Evolutionary conservation across 2,113 vertebrate genomes (phyloP), one percentile per base, ranked within the genome.

Genomic region (Plectropomus leopardus): DNA sequence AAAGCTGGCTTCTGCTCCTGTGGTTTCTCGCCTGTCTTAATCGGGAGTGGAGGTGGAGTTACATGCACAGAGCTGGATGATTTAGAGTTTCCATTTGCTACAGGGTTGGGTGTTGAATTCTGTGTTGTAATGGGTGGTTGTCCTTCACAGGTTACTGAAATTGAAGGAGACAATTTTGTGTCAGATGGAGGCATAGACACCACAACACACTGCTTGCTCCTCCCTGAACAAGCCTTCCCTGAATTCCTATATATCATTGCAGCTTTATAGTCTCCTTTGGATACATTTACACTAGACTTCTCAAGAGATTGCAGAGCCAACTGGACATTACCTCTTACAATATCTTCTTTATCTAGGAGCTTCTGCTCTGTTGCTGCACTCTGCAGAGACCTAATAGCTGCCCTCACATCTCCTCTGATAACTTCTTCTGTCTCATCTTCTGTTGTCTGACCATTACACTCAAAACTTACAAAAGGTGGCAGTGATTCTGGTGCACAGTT

Each of bases 101-200:
- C 80, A 34, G 83, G 78, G 76, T 83, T 70, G 80, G 76, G 51
- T 84, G 94, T 51, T 55, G 91, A 85, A 57, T 90, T 94, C 55
- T 83, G 71, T 82, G 92, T 68, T 88, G 90, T 26, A 65, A 90
- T 72, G 88, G 86, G 17, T 92, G 92, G 76, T 44, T 89, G 88
- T 85, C 87, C 94, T 90, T 95, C 95, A 48, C 93, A 92, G 86
- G 91, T 97, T 96, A 98, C 96, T 97, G 97, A 96, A 98, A 95
- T 97, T 97, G 97, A 93, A 96, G 96, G 94, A 97, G 95, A 96
- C 95, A 96, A 96, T 94, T 94, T 93, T 95, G 96, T 95, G 86
- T 95, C 95, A 96, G 93, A 93, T 84, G 91, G 93, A 40, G 92
- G 95, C 86, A 89, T 75, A 84, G 94, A 92, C 92, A 95, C 92